A percentile compares a stretch with the other conserved stretches of the same genome.
These are phyloP conservation scores for Peromyscus polionotus DNA, from an alignment of 2,113 vertebrate genomes.

Conservation along the genomic window DNA sequence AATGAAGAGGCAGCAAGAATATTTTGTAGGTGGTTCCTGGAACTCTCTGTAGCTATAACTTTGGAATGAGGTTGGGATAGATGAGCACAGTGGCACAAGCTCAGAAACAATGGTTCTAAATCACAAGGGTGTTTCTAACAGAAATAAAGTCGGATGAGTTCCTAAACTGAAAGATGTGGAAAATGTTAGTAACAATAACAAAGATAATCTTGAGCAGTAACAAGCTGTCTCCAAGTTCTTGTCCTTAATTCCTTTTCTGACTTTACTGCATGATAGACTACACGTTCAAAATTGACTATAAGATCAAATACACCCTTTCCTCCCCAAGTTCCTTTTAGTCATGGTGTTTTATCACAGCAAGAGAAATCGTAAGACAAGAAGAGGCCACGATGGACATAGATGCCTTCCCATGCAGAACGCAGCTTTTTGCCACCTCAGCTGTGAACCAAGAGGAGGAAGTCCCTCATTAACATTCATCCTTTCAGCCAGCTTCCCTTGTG, in stretches of 20 bases:
- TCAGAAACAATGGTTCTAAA: neutral
- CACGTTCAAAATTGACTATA: neutral
- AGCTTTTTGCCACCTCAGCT: neutral
- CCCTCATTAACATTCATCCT: neutral
- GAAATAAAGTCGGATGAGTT: neutral
- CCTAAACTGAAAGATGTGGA: neutral
- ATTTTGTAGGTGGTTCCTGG: conserved; percentile 1
- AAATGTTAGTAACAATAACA: neutral
- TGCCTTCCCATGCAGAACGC: neutral
- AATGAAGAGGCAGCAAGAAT: neutral
- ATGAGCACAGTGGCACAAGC: neutral
- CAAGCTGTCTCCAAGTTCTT: neutral
- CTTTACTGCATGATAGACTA: neutral
- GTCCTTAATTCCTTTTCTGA: neutral
- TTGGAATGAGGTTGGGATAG: neutral
- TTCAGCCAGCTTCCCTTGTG: neutral
- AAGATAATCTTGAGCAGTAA: conserved; percentile 35
- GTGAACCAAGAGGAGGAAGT: neutral
- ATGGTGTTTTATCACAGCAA: neutral
- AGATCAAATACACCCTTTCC: neutral
- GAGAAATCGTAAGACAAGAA: neutral
- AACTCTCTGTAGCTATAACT: neutral
- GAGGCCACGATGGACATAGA: neutral
- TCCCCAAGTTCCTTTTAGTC: no score
- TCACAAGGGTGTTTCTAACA: neutral